A percentile compares a stretch with the other conserved stretches of the same genome.
Conservation (phyloP, 1,140 invertebrate species). For the Agraylea sexmaculata region DNA sequence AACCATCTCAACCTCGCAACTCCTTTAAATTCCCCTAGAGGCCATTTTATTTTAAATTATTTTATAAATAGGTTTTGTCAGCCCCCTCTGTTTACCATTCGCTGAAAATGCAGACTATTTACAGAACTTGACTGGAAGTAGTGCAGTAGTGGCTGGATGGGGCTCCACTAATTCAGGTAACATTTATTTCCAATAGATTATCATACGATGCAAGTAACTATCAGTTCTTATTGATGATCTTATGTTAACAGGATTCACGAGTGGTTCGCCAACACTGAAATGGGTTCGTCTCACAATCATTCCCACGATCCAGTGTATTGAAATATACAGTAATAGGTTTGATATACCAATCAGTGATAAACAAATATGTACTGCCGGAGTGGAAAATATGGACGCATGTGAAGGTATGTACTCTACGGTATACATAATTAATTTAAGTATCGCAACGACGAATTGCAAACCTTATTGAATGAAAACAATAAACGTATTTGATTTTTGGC, state of each 20-base stretch:
- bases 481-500: conserved; percentile 3
- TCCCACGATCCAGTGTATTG: conserved; percentile 27
- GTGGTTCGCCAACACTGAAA: conserved; percentile 25
- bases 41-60: no score
- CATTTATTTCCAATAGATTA: no score
- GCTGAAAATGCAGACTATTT: conserved; percentile 21
- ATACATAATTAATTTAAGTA: conserved; percentile 11
- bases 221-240: conserved; percentile 10
- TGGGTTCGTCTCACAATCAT: conserved; percentile 36
- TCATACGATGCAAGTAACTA: not conserved
- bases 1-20: conserved; percentile 9
- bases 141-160: conserved; percentile 44
- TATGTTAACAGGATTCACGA: conserved; percentile 11
- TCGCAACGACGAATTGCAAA: conserved; percentile 1
- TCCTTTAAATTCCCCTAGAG: not conserved
- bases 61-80: conserved; percentile 34
- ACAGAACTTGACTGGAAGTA: conserved; percentile 29
- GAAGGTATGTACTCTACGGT: conserved; percentile 23
- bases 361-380: conserved; percentile 41
- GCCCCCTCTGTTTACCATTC: conserved; percentile 41
- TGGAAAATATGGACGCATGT: conserved; percentile 31
- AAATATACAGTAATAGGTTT: conserved; percentile 29
- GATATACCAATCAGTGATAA: conserved; percentile 27
- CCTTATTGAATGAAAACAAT: conserved; percentile 9
- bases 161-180: conserved; percentile 26